Evolutionary conservation across 2,888 invertebrate species (phyloP), one percentile per base, ranked within the genome.

Genomic region (Rhagium mordax): DNA sequence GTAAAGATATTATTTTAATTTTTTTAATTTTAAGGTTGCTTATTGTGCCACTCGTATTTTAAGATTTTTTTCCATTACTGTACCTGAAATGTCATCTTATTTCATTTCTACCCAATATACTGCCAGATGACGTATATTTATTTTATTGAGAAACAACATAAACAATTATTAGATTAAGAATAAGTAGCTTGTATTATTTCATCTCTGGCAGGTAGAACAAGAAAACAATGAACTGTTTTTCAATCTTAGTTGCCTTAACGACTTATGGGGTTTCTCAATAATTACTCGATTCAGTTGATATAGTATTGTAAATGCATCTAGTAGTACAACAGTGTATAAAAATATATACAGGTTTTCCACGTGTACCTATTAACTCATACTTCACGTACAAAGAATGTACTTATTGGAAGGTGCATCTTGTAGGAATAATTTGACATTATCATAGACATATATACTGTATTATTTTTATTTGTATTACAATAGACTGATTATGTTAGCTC

Each of bases 401-500:
- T 57, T 41, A 41, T 41, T 41, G 13, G n/a, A 13, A 13, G 41
- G 41, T 41, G n/a, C 41, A 41, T 41, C 16, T 53, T 65, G 47
- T 70, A 62, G 62, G 70, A 55, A 47, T 70, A 62, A 53, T 62
- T 70, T 70, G 64, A 64, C 71, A 65, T 53, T 64, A 70, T 65
- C 62, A 71, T 74, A 65, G 20, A 61, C 62, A 33, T 72, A 13
- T 77, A 71, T 75, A 16, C 72, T 75, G 65, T 74, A 75, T 77
- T 78, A 70, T 67, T 64, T 71, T 72, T 75, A 71, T 69, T 74
- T 74, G 51, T 65, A 69, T 79, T 81, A 77, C 80, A 79, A 82
- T 83, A 84, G 84, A 85, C 85, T 84, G 85, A 84, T 82, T 84
- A 81, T 83, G 79, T 83, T 82, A 79, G 80, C 84, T 85, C 85